Evolutionary conservation across 2,888 invertebrate species (phyloP).

Genomic region (Tetropium fuscum): DNA sequence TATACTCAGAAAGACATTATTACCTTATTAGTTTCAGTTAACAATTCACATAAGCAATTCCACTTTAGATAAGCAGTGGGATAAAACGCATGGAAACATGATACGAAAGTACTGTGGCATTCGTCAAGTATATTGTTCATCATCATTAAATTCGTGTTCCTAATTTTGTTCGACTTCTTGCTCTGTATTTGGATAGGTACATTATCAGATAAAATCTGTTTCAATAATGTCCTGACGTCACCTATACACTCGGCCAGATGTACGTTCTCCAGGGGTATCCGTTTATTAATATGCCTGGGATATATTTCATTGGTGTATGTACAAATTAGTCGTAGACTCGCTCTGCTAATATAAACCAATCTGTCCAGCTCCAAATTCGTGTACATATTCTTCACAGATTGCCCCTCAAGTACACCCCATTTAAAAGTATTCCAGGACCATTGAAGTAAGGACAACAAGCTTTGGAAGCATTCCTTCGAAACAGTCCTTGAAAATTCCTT

Average conservation of each 20-base stretch:
- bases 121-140: slow-evolving; percentile 85
- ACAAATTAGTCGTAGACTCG: slow-evolving; percentile 83
- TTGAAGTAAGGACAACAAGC: slow-evolving; percentile 84
- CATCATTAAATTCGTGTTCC: slow-evolving; percentile 71
- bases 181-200: slow-evolving; percentile 63
- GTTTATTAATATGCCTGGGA: slow-evolving; percentile 73
- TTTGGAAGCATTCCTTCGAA: slow-evolving; percentile 87
- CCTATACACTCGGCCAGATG: slow-evolving; percentile 88
- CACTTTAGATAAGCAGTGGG: slow-evolving; percentile 94
- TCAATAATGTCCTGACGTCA: slow-evolving; percentile 84
- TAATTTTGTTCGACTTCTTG: slow-evolving; percentile 64
- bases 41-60: slow-evolving; percentile 88
- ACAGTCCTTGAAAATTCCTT: slow-evolving; percentile 89
- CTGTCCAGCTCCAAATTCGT: slow-evolving; percentile 80
- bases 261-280: slow-evolving; percentile 75
- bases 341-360: slow-evolving; percentile 87
- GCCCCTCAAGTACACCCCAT: slow-evolving; percentile 73
- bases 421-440: slow-evolving; percentile 95
- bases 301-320: slow-evolving; percentile 94
- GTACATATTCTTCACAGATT: slow-evolving; percentile 66
- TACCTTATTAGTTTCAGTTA: slow-evolving; percentile 79
- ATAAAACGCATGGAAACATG: slow-evolving; percentile 96
- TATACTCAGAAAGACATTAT: too few relatives aligned
- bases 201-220: slow-evolving; percentile 84
- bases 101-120: slow-evolving; percentile 89